Evolutionary conservation across 2,797 vertebrate species (phyloP), one percentile per base, ranked within the genome.

Genomic region (Mastacembelus armatus): DNA sequence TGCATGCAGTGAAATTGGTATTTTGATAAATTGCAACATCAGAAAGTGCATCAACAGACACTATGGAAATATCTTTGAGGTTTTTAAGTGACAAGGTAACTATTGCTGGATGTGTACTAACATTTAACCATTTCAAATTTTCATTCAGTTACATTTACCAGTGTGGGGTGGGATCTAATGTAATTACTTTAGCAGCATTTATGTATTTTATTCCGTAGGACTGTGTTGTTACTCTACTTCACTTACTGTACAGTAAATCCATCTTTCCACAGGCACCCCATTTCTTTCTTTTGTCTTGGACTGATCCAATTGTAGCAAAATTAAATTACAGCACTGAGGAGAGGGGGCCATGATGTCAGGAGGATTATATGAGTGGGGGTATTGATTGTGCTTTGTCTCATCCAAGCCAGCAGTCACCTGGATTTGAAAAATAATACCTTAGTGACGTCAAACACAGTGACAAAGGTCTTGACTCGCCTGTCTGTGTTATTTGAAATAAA

Each of bases 291-390:
- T 58, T 62, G 56, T 80, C 67, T 72, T 52, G 19, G 51, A 69
- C 57, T 83, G 69, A 88, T 90, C 59, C 81, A 81, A 65, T 87
- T 88, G 40, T 66, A 71, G 21, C 43, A 48, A 52, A 75, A 89
- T 75, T 49, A 61, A 81, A 84, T 88, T 78, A 84, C 30, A 66
- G 57, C 48, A 55, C 12, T 10, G 62, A 39, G 59, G 47, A 42
- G 38, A 62, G 18, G 36, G 45, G 45, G 66, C 14, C n/a, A 27
- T 63, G 43, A 49, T 63, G 44, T 66, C 29, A 36, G 32, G 59
- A 54, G 61, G 73, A 78, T 66, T 78, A 63, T 22, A 26, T 55
- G 50, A 32, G 24, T 45, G 44, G 58, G 45, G 70, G 66, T 67
- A 70, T 29, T 71, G 44, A 69, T 74, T 85, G 59, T 70, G 57